Evolutionary conservation across 2,113 vertebrate genomes (phyloP).

Genomic region (Cyrtonyx montezumae): DNA sequence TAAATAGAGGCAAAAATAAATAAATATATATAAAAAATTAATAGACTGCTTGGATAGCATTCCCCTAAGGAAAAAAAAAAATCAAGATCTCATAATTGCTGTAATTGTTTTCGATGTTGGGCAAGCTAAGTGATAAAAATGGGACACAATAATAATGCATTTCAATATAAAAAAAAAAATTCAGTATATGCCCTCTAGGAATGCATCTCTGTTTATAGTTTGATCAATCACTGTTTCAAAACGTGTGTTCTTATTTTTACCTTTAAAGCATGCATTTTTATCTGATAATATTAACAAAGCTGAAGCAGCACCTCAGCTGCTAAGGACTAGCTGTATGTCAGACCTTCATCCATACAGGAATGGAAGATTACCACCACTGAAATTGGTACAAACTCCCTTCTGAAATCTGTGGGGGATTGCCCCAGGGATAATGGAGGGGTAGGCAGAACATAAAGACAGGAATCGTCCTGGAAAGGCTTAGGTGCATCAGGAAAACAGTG

Average conservation of each 20-base stretch:
- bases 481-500: neutral
- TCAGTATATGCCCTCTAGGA: neutral
- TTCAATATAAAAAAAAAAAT: slow-evolving; percentile 9
- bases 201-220: slow-evolving; percentile 6
- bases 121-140: slow-evolving; percentile 36
- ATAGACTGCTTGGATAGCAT: neutral
- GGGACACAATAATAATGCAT: neutral
- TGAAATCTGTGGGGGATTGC: neutral
- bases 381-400: too few relatives aligned
- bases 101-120: slow-evolving; percentile 63
- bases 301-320: neutral
- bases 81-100: slow-evolving; percentile 47
- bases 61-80: slow-evolving; percentile 27
- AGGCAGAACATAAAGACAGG: neutral
- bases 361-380: neutral
- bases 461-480: neutral
- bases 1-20: slow-evolving; percentile 16
- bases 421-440: neutral
- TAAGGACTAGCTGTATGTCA: neutral
- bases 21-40: neutral
- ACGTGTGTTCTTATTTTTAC: neutral
- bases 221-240: neutral
- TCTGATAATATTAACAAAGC: neutral
- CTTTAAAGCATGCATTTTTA: slow-evolving; percentile 29
- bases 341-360: neutral